These are phyloP conservation scores for Psittacara wagleri DNA, from an alignment of 2,113 vertebrate species.

Conservation along the genomic window DNA sequence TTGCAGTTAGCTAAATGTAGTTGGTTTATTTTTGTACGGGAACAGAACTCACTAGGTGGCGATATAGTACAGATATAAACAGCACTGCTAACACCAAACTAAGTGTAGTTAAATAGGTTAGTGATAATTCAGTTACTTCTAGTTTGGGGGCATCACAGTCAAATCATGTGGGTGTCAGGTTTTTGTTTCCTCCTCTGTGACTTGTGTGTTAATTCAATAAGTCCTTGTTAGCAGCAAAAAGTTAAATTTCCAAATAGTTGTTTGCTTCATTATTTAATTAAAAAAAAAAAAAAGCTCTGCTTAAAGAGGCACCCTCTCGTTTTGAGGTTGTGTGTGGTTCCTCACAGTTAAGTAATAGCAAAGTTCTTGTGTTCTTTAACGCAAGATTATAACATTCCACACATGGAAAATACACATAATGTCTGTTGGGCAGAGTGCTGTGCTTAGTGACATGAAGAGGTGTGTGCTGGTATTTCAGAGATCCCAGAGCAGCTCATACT, in stretches of 20 bases:
- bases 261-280: background rate
- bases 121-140: background rate
- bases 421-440: background rate
- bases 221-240: background rate
- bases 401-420: background rate
- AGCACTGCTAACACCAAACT: background rate
- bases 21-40: background rate
- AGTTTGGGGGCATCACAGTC: background rate
- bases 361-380: background rate
- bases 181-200: background rate
- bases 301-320: background rate
- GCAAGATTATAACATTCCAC: background rate
- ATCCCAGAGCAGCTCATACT: background rate
- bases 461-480: background rate
- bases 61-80: background rate
- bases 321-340: background rate
- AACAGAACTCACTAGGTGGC: constrained; percentile 57
- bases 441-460: background rate
- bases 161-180: background rate
- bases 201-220: background rate
- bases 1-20: background rate
- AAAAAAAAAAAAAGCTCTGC: background rate
- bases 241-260: background rate
- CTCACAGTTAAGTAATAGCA: background rate
- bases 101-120: background rate